Conservation (phyloP, 1,140 invertebrate species). For the Globodera ellingtonae region DNA sequence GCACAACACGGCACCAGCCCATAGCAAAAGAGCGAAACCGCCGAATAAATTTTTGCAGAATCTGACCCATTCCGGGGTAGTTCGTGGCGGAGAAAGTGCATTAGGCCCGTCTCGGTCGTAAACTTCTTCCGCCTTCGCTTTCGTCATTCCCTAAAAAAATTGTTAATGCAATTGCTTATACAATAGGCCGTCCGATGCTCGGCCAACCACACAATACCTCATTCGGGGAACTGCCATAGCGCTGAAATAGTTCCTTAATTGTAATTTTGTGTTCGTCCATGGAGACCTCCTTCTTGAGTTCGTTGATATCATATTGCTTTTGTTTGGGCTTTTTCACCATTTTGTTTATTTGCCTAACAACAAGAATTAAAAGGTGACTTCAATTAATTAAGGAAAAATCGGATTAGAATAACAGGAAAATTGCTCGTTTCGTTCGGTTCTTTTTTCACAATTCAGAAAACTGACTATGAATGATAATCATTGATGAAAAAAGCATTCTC, state of each 20-base stretch:
- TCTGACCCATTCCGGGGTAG: constrained; percentile 65
- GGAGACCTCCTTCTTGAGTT: constrained; percentile 49
- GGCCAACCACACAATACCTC: constrained; percentile 71
- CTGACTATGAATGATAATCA: too few species aligned
- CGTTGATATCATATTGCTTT: constrained; percentile 36
- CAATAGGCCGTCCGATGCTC: not conserved
- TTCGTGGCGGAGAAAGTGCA: constrained; percentile 67
- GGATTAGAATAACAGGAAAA: too few species aligned
- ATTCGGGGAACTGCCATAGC: constrained; percentile 90
- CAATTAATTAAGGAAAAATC: too few species aligned
- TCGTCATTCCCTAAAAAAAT: constrained; percentile 42
- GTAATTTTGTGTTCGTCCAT: constrained; percentile 89
- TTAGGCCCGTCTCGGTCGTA: constrained; percentile 74
- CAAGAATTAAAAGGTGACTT: too few species aligned
- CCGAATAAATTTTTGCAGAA: constrained; percentile 67
- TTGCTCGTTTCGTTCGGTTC: too few species aligned
- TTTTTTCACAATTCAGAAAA: too few species aligned
- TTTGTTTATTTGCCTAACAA: constrained; percentile 37
- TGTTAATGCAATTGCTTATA: constrained; percentile 49
- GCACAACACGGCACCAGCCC: constrained; percentile 62
- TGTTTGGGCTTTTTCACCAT: constrained; percentile 41
- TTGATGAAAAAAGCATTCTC: too few species aligned
- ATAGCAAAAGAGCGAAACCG: constrained; percentile 65
- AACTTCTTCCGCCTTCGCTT: constrained; percentile 38
- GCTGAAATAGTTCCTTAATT: constrained; percentile 76